These are phyloP conservation scores for Deroplatys truncata DNA, from an alignment of 2,888 invertebrate species.

Conservation along the genomic window DNA sequence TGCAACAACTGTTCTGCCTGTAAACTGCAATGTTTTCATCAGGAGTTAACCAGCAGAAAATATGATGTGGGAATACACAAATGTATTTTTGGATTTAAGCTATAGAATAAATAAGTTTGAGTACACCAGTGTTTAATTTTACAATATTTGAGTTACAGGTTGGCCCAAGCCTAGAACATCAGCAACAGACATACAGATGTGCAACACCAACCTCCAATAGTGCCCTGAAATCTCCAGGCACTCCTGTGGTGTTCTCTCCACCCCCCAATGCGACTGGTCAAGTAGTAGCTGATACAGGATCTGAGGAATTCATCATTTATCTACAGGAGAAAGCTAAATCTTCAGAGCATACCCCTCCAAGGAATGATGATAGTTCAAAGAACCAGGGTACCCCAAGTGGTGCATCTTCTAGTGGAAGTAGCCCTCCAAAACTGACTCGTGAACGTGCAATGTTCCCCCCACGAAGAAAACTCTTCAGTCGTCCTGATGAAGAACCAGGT, in stretches of 20 bases:
- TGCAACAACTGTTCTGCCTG: too few species aligned
- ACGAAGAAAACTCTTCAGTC: slow-evolving; percentile 52
- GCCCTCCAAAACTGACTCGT: slow-evolving; percentile 49
- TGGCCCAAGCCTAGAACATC: slow-evolving; percentile 28
- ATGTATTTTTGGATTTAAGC: too few species aligned
- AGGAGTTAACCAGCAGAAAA: too few species aligned
- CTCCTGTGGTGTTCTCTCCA: slow-evolving; percentile 27
- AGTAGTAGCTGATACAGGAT: neutral
- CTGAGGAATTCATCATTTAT: neutral
- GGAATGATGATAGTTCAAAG: neutral
- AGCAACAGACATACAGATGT: slow-evolving; percentile 26
- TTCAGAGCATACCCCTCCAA: neutral
- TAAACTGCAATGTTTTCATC: too few species aligned
- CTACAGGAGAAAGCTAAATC: neutral
- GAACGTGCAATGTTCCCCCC: slow-evolving; percentile 39
- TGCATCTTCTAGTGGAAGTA: slow-evolving; percentile 36
- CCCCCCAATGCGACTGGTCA: neutral
- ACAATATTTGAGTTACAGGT: slow-evolving; percentile 32
- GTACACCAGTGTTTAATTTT: too few species aligned
- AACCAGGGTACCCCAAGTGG: slow-evolving; percentile 14
- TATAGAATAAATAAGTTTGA: too few species aligned
- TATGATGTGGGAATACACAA: too few species aligned
- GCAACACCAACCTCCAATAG: slow-evolving; percentile 28
- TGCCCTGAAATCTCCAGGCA: slow-evolving; percentile 25
- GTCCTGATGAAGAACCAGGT: slow-evolving; percentile 51